These are phyloP conservation scores for Drosophila grimshawi DNA, from an alignment of 1,140 invertebrate genomes.

Conservation along the genomic window DNA sequence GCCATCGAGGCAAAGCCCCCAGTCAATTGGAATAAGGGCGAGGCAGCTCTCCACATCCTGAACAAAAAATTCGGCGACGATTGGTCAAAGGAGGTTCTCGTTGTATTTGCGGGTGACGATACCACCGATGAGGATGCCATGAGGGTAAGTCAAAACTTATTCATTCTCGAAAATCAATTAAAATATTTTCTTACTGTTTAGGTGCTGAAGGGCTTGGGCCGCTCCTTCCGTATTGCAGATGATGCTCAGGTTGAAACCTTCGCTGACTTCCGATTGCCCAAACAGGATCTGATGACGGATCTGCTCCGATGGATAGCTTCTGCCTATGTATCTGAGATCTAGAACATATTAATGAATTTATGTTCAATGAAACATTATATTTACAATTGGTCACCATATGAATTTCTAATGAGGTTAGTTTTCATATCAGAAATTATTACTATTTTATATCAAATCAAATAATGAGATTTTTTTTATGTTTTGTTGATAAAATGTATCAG, in stretches of 20 bases:
- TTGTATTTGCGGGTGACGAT: slow-evolving; percentile 95
- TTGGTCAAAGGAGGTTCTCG: slow-evolving; percentile 93
- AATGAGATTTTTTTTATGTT: no score
- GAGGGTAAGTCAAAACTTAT: slow-evolving; percentile 86
- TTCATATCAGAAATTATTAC: no score
- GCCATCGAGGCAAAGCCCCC: slow-evolving; percentile 95
- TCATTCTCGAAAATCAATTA: background rate
- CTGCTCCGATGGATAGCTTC: slow-evolving; percentile 91
- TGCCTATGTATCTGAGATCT: slow-evolving; percentile 48
- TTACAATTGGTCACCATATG: background rate
- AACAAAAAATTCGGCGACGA: slow-evolving; percentile 94
- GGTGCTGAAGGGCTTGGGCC: slow-evolving; percentile 93
- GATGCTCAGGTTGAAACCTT: slow-evolving; percentile 92
- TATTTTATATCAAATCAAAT: no score
- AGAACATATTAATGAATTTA: slow-evolving; percentile 17
- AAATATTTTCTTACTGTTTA: slow-evolving; percentile 72
- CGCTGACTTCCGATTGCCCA: slow-evolving; percentile 92
- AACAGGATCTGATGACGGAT: slow-evolving; percentile 93
- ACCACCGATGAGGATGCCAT: slow-evolving; percentile 96
- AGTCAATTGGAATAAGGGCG: slow-evolving; percentile 95
- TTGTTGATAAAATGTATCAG: no score
- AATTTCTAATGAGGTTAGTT: background rate
- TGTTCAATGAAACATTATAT: no score
- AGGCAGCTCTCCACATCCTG: slow-evolving; percentile 95
- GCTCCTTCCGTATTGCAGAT: slow-evolving; percentile 93